These are phyloP conservation scores for Champsocephalus esox DNA, from an alignment of 2,797 vertebrate species.

Conservation along the genomic window DNA sequence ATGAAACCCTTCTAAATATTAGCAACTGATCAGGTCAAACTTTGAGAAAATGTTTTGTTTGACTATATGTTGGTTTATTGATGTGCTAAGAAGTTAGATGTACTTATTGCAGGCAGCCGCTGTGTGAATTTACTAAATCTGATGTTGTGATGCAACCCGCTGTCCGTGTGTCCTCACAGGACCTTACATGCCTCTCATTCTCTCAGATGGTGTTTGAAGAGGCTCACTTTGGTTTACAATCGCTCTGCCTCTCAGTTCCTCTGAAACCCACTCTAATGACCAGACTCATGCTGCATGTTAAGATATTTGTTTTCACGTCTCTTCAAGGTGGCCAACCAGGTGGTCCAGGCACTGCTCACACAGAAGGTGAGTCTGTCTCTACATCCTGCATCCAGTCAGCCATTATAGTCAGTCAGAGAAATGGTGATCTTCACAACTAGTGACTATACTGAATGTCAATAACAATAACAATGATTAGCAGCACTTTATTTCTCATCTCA, in stretches of 20 bases:
- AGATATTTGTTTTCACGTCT: conserved; percentile 10
- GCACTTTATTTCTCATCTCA: background rate
- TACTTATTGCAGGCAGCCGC: conserved; percentile 18
- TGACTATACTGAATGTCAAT: background rate
- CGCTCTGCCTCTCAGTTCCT: conserved; percentile 11
- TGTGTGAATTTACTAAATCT: conserved; percentile 26
- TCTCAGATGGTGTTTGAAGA: conserved; percentile 28
- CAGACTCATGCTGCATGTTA: background rate
- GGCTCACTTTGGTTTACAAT: conserved; percentile 22
- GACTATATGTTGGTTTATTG: conserved; percentile 9
- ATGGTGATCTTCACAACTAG: conserved; percentile 2
- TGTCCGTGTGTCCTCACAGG: conserved; percentile 47
- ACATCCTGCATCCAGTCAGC: background rate
- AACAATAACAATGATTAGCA: conserved; percentile 1
- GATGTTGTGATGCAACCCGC: conserved; percentile 58
- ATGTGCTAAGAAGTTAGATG: conserved; percentile 10
- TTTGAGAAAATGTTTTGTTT: background rate
- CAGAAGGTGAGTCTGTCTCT: conserved; percentile 88
- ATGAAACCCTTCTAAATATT: too few relatives aligned
- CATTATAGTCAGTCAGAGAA: background rate
- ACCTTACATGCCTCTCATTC: conserved; percentile 21
- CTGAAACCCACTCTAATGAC: background rate
- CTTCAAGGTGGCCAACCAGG: conserved; percentile 93
- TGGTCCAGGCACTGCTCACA: conserved; percentile 94
- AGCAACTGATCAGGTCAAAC: too few relatives aligned